phyloP scores from a whole-genome alignment of 2,113 vertebrate species.

The Aptenodytes forsteri region DNA sequence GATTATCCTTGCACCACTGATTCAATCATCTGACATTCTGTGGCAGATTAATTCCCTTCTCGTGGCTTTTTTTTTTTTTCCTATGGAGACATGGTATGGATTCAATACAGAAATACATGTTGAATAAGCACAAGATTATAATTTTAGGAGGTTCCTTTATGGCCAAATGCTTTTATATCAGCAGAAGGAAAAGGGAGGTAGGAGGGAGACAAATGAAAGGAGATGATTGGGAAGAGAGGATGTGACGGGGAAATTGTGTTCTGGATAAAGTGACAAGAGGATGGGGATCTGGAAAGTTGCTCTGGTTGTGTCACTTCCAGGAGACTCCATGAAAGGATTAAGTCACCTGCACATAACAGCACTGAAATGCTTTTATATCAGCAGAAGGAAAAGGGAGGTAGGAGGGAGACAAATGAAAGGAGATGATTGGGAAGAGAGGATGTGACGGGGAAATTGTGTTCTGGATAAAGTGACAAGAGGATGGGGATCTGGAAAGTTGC shows the following conservation, averaged over 20 bases:
- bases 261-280: background rate
- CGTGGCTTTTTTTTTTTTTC: background rate
- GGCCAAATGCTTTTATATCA: background rate
- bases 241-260: background rate
- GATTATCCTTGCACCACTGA: slow-evolving; percentile 25
- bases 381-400: background rate
- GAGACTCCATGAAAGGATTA: background rate
- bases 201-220: background rate
- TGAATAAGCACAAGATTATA: background rate
- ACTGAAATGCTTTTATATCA: background rate
- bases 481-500: background rate
- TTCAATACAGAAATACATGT: background rate
- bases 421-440: background rate
- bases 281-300: background rate
- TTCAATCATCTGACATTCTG: slow-evolving; percentile 28
- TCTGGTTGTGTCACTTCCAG: background rate
- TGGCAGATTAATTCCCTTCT: slow-evolving; percentile 13
- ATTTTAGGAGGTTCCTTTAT: background rate
- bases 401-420: background rate
- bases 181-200: background rate
- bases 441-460: background rate
- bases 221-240: background rate
- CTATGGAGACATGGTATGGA: background rate
- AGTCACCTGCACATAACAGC: background rate
- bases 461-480: background rate